phyloP scores from a whole-genome alignment of 2,888 invertebrate genomes.

The Willowsia nigromaculata region DNA sequence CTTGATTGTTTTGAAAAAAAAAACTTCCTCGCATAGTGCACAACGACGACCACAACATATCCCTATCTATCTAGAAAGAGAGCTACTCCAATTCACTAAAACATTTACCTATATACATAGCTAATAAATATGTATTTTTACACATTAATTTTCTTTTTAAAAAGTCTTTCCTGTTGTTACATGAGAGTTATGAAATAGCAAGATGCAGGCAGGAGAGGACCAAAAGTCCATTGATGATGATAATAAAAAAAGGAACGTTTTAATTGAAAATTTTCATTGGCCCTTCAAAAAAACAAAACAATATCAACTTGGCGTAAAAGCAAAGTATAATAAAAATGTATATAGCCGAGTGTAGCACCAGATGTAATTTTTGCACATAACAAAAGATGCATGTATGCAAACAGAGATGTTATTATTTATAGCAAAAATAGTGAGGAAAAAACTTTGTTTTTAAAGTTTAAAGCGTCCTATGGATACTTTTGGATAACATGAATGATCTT shows the following conservation, averaged over 20 bases:
- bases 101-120: neutral
- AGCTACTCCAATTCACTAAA: neutral
- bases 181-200: slow-evolving; percentile 23
- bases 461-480: too few relatives aligned
- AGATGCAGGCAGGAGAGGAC: neutral
- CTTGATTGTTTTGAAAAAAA: neutral
- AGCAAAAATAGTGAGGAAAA: too few relatives aligned
- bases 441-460: too few relatives aligned
- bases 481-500: too few relatives aligned
- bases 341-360: neutral
- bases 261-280: slow-evolving; percentile 54
- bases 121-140: neutral
- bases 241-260: neutral
- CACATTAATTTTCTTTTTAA: neutral
- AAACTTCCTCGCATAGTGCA: neutral
- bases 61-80: too few relatives aligned
- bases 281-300: slow-evolving; percentile 29
- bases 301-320: neutral
- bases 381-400: too few relatives aligned
- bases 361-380: neutral
- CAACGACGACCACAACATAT: neutral
- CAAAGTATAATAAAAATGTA: neutral
- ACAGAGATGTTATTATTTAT: too few relatives aligned
- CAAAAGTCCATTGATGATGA: neutral
- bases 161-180: slow-evolving; percentile 32